Conservation (phyloP, 2,797 vertebrate genomes). For the Hydrophis major region DNA sequence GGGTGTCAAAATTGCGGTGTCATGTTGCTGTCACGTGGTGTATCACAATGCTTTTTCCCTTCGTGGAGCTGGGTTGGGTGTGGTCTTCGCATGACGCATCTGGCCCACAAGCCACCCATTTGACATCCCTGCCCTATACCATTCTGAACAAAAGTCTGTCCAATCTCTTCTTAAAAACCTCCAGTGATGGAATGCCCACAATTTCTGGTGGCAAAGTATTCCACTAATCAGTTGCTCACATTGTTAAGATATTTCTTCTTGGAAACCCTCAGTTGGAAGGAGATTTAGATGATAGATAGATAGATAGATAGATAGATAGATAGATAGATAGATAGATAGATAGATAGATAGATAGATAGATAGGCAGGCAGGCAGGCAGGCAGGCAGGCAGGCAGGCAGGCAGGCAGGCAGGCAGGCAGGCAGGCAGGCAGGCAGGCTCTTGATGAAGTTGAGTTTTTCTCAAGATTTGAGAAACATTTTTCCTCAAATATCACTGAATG, state of each 20-base stretch:
- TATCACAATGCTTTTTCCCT: too few species aligned
- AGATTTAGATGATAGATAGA: not conserved
- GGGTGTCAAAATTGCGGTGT: too few species aligned
- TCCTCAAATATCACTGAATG: not conserved
- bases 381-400: too few species aligned
- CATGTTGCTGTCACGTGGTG: too few species aligned
- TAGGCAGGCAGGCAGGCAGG: too few species aligned
- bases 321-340: too few species aligned
- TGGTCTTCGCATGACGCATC: rapidly evolving
- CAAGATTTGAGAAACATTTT: not conserved
- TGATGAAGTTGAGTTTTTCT: not conserved
- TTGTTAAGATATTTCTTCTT: not conserved
- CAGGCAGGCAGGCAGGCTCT: too few species aligned
- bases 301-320: too few species aligned
- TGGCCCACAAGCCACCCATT: rapidly evolving
- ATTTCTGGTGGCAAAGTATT: not conserved
- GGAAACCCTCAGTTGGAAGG: not conserved
- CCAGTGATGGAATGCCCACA: not conserved
- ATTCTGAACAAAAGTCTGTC: not conserved
- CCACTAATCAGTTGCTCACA: not conserved
- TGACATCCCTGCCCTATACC: not conserved
- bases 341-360: too few species aligned
- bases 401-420: too few species aligned
- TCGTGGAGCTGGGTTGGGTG: rapidly evolving
- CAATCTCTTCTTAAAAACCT: not conserved